Evolutionary conservation across 2,113 vertebrate species (phyloP).

Genomic region (Sorex fumeus): DNA sequence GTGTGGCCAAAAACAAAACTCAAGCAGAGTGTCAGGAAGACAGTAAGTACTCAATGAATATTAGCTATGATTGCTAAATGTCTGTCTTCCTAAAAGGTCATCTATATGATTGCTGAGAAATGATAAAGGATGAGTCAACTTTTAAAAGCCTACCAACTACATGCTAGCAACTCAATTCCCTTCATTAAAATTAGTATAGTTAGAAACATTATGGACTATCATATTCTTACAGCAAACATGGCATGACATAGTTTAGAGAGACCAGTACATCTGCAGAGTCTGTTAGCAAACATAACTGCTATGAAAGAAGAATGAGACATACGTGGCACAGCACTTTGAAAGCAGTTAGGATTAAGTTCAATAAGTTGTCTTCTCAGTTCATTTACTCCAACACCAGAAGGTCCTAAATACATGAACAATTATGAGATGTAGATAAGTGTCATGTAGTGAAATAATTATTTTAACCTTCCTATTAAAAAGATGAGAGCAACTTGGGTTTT

Average conservation of each 20-base stretch:
- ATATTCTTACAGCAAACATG: conserved; percentile 9
- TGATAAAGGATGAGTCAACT: background rate
- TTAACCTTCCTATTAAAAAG: background rate
- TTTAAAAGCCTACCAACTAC: conserved; percentile 48
- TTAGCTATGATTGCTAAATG: conserved; percentile 16
- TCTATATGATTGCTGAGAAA: conserved; percentile 37
- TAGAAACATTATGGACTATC: conserved; percentile 10
- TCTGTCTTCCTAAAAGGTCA: conserved; percentile 36
- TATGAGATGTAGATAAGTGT: background rate
- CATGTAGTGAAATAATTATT: background rate
- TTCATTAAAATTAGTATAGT: conserved; percentile 23
- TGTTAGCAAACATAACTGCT: conserved; percentile 30
- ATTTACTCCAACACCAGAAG: conserved; percentile 96
- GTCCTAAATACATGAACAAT: conserved; percentile 88
- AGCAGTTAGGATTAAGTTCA: conserved; percentile 91
- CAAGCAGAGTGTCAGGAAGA: conserved; percentile 21
- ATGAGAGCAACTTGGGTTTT: background rate
- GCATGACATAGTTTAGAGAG: background rate
- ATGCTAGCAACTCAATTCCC: background rate
- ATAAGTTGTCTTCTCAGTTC: conserved; percentile 94
- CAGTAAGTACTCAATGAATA: background rate
- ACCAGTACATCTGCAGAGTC: background rate
- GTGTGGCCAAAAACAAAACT: background rate
- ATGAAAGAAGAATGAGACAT: conserved; percentile 82
- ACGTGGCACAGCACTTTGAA: conserved; percentile 95